Evolutionary conservation across 2,888 invertebrate species (phyloP).

Genomic region (Ophioninae sp.): DNA sequence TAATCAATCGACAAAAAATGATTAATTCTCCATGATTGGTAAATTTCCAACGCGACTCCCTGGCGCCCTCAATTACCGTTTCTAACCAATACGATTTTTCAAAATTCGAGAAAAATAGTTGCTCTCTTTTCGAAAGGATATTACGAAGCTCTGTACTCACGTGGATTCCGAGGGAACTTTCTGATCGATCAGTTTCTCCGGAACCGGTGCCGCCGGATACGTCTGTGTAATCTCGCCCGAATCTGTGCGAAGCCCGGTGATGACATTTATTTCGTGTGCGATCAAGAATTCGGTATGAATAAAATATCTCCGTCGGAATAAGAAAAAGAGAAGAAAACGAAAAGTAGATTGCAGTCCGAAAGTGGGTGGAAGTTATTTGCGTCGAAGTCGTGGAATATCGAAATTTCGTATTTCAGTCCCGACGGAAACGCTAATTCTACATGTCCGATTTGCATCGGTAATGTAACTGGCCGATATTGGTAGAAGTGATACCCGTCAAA

Average conservation of each 20-base stretch:
- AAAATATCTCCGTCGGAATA: not conserved
- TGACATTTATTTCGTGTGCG: conserved; percentile 12
- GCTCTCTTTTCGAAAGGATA: conserved; percentile 67
- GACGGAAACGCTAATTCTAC: not conserved
- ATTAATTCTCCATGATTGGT: too few relatives aligned
- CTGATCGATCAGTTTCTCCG: conserved; percentile 87
- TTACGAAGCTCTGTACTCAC: conserved; percentile 83
- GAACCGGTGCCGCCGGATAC: conserved; percentile 86
- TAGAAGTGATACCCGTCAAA: not conserved
- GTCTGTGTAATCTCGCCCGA: conserved; percentile 75
- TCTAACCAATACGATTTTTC: not conserved
- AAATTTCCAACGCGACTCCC: not conserved
- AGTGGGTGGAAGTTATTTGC: not conserved
- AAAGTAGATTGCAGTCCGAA: not conserved
- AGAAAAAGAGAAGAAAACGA: not conserved
- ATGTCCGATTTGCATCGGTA: not conserved
- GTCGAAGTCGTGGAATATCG: not conserved
- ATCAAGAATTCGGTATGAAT: conserved; percentile 1
- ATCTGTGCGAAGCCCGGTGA: conserved; percentile 66
- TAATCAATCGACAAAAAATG: too few relatives aligned
- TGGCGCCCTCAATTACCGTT: not conserved
- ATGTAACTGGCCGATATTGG: not conserved
- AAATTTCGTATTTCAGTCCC: not conserved
- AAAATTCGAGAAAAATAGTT: conserved; percentile 15
- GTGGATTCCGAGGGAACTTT: conserved; percentile 90